These are phyloP conservation scores for Hystrix cristata DNA, from an alignment of 2,113 vertebrate species.

Conservation along the genomic window DNA sequence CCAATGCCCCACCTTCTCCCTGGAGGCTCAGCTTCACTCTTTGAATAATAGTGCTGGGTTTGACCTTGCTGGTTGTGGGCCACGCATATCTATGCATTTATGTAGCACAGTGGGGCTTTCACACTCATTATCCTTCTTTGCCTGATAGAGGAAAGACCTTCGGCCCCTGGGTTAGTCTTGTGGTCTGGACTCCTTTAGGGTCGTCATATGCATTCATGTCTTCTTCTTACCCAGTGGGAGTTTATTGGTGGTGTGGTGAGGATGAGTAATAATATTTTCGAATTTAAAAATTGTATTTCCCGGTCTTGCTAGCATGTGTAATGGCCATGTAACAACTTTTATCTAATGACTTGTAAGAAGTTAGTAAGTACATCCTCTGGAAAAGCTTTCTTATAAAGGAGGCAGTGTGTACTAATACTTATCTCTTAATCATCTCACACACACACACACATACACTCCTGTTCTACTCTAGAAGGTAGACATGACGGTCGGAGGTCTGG, in stretches of 20 bases:
- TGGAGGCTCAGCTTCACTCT: neutral
- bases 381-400: neutral
- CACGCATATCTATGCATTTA: neutral
- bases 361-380: neutral
- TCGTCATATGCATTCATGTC: no score
- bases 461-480: neutral
- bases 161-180: neutral
- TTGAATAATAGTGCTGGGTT: neutral
- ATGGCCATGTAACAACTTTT: neutral
- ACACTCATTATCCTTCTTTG: neutral
- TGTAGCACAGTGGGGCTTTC: neutral
- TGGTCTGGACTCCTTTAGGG: no score
- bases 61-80: neutral
- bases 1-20: neutral
- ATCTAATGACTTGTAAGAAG: neutral
- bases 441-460: neutral
- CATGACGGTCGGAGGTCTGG: neutral
- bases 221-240: neutral
- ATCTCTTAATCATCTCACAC: neutral
- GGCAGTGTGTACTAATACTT: neutral
- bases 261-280: neutral
- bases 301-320: neutral
- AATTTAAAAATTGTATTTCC: neutral
- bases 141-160: neutral
- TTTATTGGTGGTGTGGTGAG: neutral